Percentiles rank a stretch among this genome's conserved stretches.
Evolutionary conservation across 2,113 vertebrate genomes (phyloP).

Genomic region (Oceanodroma tethys): DNA sequence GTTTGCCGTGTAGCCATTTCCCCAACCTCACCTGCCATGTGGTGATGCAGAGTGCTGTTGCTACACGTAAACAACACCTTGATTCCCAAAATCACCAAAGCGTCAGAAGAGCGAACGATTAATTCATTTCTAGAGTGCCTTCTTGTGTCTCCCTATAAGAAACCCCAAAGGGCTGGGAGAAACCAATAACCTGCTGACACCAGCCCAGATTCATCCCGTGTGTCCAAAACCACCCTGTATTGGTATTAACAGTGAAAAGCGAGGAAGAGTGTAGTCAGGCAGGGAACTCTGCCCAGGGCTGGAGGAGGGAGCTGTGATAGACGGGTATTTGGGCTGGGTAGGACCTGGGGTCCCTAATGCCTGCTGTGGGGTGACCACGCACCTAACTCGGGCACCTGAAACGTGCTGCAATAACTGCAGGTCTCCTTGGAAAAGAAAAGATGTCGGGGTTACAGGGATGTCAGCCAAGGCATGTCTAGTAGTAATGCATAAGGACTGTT

Average conservation of each 20-base stretch:
- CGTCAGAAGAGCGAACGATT: fast-evolving
- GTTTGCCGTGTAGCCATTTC: background rate
- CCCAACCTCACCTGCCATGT: fast-evolving
- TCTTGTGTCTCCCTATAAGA: fast-evolving
- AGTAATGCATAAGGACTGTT: background rate
- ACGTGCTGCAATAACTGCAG: background rate
- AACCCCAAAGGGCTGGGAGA: background rate
- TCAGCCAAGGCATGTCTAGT: background rate
- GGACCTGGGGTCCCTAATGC: background rate
- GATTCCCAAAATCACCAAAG: background rate
- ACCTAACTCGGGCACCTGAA: background rate
- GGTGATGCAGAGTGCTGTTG: background rate
- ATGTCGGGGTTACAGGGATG: background rate
- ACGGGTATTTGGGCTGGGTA: background rate
- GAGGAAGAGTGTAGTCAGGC: background rate
- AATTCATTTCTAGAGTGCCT: background rate
- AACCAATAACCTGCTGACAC: background rate
- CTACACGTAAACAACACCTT: background rate
- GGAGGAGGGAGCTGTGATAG: background rate
- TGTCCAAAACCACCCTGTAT: background rate
- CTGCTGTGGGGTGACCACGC: fast-evolving
- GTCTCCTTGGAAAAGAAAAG: background rate
- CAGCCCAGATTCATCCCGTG: fast-evolving
- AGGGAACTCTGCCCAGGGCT: background rate
- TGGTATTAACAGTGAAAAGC: background rate